Evolutionary conservation across 2,888 invertebrate species (phyloP).

Genomic region (Bibio marci): DNA sequence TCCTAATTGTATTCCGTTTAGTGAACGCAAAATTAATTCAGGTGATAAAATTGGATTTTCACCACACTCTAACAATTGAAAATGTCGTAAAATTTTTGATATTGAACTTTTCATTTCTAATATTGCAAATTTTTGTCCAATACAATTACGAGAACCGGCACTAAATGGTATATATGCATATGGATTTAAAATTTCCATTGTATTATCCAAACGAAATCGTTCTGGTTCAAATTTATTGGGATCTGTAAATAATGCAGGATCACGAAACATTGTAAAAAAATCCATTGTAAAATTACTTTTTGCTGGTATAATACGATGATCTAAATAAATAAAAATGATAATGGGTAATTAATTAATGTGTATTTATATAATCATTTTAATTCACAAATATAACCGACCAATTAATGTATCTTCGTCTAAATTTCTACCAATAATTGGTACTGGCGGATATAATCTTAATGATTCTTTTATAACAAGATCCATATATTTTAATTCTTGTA

Average conservation of each 20-base stretch:
- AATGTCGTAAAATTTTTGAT: slow-evolving; percentile 6
- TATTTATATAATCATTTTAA: too few relatives aligned
- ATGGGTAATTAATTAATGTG: too few relatives aligned
- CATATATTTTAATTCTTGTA: slow-evolving; percentile 22
- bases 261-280: slow-evolving; percentile 10
- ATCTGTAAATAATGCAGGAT: slow-evolving; percentile 20
- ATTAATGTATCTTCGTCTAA: slow-evolving; percentile 22
- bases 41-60: slow-evolving; percentile 3
- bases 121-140: slow-evolving; percentile 7
- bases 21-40: slow-evolving; percentile 4
- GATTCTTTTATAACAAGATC: slow-evolving; percentile 27
- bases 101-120: slow-evolving; percentile 6
- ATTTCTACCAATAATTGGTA: slow-evolving; percentile 18
- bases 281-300: slow-evolving; percentile 2
- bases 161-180: slow-evolving; percentile 16
- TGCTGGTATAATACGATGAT: slow-evolving; percentile 2
- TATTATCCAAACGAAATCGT: slow-evolving; percentile 21
- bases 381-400: slow-evolving; percentile 15
- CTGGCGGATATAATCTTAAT: slow-evolving; percentile 25
- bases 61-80: slow-evolving; percentile 1
- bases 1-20: slow-evolving; percentile 17
- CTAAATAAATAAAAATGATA: background rate
- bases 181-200: slow-evolving; percentile 19
- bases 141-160: slow-evolving; percentile 11
- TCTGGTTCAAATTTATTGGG: slow-evolving; percentile 24